Conservation (phyloP, 2,113 vertebrate genomes). For the Hemicordylus capensis region DNA sequence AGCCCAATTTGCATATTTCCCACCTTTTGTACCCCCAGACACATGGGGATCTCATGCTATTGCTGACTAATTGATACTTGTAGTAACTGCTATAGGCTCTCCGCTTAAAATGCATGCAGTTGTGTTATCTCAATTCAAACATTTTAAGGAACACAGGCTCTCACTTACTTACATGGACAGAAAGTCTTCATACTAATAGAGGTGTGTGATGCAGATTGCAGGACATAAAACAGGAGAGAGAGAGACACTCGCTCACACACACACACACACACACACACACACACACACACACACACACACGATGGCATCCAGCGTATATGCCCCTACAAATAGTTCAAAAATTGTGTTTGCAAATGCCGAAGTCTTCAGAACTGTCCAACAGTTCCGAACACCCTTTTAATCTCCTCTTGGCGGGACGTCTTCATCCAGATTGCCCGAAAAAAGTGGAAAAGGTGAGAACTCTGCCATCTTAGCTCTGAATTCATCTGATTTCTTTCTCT, state of each 20-base stretch:
- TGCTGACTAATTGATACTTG: conserved; percentile 80
- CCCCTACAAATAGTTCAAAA: conserved; percentile 76
- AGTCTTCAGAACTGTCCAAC: conserved; percentile 75
- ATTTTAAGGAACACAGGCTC: conserved; percentile 65
- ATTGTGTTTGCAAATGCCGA: conserved; percentile 73
- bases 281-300: conserved; percentile 54
- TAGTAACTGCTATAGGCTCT: conserved; percentile 71
- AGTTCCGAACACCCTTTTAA: conserved; percentile 75
- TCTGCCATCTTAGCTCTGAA: conserved; percentile 77
- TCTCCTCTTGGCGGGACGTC: conserved; percentile 75
- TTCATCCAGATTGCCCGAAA: conserved; percentile 73
- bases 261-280: conserved; percentile 48
- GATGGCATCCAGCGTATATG: conserved; percentile 70
- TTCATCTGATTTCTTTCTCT: conserved; percentile 72
- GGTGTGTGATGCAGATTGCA: conserved; percentile 72
- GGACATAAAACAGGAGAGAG: conserved; percentile 74
- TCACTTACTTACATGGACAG: conserved; percentile 73
- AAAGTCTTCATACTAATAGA: conserved; percentile 74
- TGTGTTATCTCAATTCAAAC: conserved; percentile 69
- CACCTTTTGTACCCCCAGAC: conserved; percentile 72
- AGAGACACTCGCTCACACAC: conserved; percentile 48
- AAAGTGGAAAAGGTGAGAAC: conserved; percentile 77
- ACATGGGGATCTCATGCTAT: conserved; percentile 65
- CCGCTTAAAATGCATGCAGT: conserved; percentile 74
- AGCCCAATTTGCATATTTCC: conserved; percentile 70